Evolutionary conservation across 2,797 vertebrate species (phyloP).

Genomic region (Bufotes viridis): DNA sequence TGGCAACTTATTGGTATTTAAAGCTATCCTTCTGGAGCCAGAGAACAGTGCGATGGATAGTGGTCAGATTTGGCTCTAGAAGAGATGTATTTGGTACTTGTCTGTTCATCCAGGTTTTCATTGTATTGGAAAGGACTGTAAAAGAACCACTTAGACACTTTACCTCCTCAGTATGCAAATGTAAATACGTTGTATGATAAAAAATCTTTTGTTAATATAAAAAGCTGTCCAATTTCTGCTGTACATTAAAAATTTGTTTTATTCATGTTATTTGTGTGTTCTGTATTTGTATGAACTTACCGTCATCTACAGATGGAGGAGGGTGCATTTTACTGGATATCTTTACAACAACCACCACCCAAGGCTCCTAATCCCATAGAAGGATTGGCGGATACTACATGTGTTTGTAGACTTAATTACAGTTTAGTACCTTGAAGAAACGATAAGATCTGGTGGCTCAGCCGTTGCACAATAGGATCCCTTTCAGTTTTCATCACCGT

Average conservation of each 20-base stretch:
- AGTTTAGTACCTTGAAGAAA: too few relatives aligned
- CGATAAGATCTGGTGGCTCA: too few relatives aligned
- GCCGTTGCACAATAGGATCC: too few relatives aligned
- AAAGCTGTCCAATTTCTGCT: slow-evolving; percentile 82
- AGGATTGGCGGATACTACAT: not conserved
- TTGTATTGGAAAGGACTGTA: slow-evolving; percentile 81
- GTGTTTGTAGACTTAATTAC: not conserved
- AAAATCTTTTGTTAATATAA: slow-evolving; percentile 82
- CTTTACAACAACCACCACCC: not conserved
- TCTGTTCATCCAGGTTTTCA: slow-evolving; percentile 69
- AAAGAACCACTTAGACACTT: slow-evolving; percentile 87
- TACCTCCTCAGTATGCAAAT: slow-evolving; percentile 87
- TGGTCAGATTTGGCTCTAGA: slow-evolving; percentile 42
- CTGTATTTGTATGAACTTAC: not conserved
- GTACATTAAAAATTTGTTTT: slow-evolving; percentile 83
- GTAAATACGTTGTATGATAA: slow-evolving; percentile 84
- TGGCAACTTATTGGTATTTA: slow-evolving; percentile 21
- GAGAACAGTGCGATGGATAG: not conserved
- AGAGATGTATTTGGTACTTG: slow-evolving; percentile 70
- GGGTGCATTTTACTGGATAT: not conserved
- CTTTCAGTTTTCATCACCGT: too few relatives aligned
- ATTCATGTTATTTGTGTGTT: slow-evolving; percentile 68
- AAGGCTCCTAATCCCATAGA: not conserved
- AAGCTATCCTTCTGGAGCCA: slow-evolving; percentile 43
- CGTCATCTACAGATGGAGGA: not conserved